Percentiles rank a stretch among this genome's conserved stretches.
phyloP scores from a whole-genome alignment of 2,888 invertebrate genomes.

The Clivina fossor region DNA sequence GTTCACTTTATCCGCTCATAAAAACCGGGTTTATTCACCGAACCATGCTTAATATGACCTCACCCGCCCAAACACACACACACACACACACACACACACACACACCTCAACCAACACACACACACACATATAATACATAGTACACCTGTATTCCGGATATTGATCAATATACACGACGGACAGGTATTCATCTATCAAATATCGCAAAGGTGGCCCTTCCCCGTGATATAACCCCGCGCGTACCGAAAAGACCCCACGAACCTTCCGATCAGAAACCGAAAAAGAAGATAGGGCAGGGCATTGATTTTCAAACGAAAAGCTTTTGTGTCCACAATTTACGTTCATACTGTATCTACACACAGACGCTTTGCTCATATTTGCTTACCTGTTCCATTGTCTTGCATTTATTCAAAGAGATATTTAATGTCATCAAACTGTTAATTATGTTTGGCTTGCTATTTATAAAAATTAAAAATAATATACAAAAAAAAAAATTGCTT shows the following conservation, averaged over 20 bases:
- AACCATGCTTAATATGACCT: not conserved
- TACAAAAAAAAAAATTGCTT: too few species aligned
- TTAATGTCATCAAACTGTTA: too few species aligned
- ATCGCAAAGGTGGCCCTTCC: conserved; percentile 16
- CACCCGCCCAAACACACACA: not conserved
- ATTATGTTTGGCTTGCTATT: too few species aligned
- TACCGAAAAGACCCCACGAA: too few species aligned
- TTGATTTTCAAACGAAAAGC: conserved; percentile 28
- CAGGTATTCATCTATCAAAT: conserved; percentile 29
- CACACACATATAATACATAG: not conserved
- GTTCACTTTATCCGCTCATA: conserved; percentile 1
- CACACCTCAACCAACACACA: not conserved
- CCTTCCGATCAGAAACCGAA: conserved; percentile 24
- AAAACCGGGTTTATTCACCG: conserved; percentile 16
- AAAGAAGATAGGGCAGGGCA: conserved; percentile 28
- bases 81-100: not conserved
- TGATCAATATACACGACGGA: conserved; percentile 17
- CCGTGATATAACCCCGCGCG: too few species aligned
- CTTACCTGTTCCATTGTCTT: too few species aligned
- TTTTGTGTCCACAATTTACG: too few species aligned
- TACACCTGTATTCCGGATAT: conserved; percentile 20
- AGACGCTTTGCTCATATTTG: too few species aligned
- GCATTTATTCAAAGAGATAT: too few species aligned
- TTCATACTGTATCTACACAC: too few species aligned
- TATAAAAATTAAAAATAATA: too few species aligned